A percentile compares a stretch with the other conserved stretches of the same genome.
Evolutionary conservation across 2,797 vertebrate genomes (phyloP).

Genomic region (Epinephelus malabaricus): DNA sequence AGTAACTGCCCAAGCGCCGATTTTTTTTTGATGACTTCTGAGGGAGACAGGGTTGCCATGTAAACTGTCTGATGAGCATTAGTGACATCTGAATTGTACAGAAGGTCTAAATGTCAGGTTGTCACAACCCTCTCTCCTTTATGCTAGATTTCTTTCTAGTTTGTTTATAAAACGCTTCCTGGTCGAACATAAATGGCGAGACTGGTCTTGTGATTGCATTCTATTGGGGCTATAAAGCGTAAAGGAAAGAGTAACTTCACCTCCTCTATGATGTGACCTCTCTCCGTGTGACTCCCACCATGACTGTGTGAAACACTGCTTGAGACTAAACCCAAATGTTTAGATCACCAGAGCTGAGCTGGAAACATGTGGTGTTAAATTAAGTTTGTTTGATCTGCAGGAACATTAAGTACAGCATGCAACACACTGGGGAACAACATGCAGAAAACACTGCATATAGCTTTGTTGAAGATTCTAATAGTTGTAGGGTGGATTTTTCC

Average conservation of each 20-base stretch:
- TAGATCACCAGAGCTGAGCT: too few species aligned
- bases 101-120: background rate
- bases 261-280: background rate
- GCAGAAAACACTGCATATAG: background rate
- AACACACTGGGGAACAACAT: background rate
- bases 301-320: background rate
- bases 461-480: background rate
- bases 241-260: background rate
- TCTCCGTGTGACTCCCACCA: background rate
- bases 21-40: too few species aligned
- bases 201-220: too few species aligned
- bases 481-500: background rate
- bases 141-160: too few species aligned
- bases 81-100: constrained; percentile 16
- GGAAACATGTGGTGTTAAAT: background rate
- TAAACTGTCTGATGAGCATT: constrained; percentile 3
- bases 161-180: too few species aligned
- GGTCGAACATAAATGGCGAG: too few species aligned
- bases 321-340: too few species aligned
- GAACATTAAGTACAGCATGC: background rate
- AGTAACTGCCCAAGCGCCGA: too few species aligned
- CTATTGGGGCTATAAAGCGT: too few species aligned
- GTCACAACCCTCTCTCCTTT: too few species aligned
- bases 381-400: background rate
- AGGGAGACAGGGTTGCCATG: too few species aligned